Evolutionary conservation across 92 coral and sea anemone species (phyloP), one percentile per base, ranked within the genome.

Genomic region (Chrysogorgia sp.): DNA sequence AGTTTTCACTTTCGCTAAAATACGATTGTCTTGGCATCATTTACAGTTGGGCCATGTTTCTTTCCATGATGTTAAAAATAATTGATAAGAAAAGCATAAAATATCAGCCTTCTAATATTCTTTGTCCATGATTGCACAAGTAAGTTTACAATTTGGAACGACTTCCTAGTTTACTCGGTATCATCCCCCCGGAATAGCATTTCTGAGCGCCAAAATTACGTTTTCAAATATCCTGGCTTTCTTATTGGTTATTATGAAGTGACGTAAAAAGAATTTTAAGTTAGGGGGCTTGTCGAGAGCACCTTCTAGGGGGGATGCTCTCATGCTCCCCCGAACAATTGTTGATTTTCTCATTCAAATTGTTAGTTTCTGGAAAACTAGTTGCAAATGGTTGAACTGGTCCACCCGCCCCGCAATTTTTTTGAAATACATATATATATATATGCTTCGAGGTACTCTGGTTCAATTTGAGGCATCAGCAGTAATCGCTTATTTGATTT

Each of bases 121-220:
- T 34, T 29, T 72, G 1, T 69, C 79, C 65, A 53, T 72, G 34
- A n/a, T 34, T 55, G 34, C 79, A 53, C 32, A 24, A 62, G 12
- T 29, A 33, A n/a, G n/a, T n/a, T n/a, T 34, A 56, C 8, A 72
- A 72, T 12, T 32, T 52, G 34, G 23, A 35, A 26, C 25, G 37
- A 72, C 30, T n/a, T 28, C 20, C 24, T 1, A 48, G 33, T 17
- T 48, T 65, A 65, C 79, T 30, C 79, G 55, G 64, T 56, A 43
- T 49, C 49, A 47, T 24, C 65, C 34, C 79, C 65, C 20, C 33
- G n/a, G 17, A 53, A 34, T 32, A 63, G 33, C 78, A 81, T 75
- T 25, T 90, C 85, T 90, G 87, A 75, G 96, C 91, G 91, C 89
- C 96, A 87, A 90, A 90, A 74, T 41, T 55, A 5, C 33, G 22